phyloP scores from a whole-genome alignment of 2,888 invertebrate genomes.

The Macaria notata region DNA sequence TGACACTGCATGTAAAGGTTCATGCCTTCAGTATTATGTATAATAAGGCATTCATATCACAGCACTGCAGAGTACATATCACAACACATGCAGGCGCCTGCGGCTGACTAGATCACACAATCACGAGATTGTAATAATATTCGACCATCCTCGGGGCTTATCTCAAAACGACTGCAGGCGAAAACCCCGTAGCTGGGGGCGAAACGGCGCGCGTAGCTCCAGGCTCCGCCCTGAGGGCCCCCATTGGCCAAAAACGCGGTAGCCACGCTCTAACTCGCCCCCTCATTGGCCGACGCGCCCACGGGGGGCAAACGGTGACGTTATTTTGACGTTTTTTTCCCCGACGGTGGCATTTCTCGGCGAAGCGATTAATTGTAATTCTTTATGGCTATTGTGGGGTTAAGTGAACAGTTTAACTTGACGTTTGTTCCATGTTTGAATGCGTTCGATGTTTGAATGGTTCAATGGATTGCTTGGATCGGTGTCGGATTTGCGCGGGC shows the following conservation, averaged over 20 bases:
- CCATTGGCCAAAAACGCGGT: constrained; percentile 72
- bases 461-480: constrained; percentile 41
- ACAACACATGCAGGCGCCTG: constrained; percentile 60
- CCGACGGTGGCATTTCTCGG: constrained; percentile 74
- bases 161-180: constrained; percentile 82
- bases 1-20: constrained; percentile 81
- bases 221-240: constrained; percentile 76
- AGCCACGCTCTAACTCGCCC: constrained; percentile 56
- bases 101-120: constrained; percentile 69
- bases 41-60: constrained; percentile 80
- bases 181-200: constrained; percentile 81
- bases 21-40: constrained; percentile 67
- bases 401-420: constrained; percentile 74
- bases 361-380: constrained; percentile 79
- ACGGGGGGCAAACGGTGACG: constrained; percentile 67
- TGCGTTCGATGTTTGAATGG: constrained; percentile 52
- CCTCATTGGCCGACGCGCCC: constrained; percentile 67
- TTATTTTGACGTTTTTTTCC: constrained; percentile 78
- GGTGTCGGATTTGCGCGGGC: constrained; percentile 56
- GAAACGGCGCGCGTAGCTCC: constrained; percentile 73
- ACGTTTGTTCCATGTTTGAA: constrained; percentile 62
- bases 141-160: constrained; percentile 81
- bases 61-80: constrained; percentile 52
- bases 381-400: constrained; percentile 78
- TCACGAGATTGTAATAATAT: constrained; percentile 79